Conservation (phyloP, 2,888 invertebrate genomes). For the Hypomecis atomaria region DNA sequence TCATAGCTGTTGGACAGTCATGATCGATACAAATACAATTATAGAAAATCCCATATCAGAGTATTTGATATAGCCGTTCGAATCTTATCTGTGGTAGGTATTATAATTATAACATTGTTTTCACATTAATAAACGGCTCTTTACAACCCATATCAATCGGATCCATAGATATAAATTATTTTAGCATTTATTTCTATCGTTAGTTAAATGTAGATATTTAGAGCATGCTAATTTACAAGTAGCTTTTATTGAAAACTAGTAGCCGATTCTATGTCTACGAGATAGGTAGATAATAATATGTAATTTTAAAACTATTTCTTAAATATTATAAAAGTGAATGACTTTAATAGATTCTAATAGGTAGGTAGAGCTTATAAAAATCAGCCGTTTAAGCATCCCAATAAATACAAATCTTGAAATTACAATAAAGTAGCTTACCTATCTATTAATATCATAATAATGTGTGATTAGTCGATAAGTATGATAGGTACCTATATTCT, state of each 20-base stretch:
- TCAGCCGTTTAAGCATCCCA: too few relatives aligned
- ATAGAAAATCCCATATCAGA: background rate
- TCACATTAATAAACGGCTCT: constrained; percentile 7
- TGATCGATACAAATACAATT: constrained; percentile 1
- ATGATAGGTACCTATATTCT: too few relatives aligned
- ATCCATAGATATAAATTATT: background rate
- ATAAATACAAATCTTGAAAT: too few relatives aligned
- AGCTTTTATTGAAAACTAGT: background rate
- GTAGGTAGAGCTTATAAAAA: too few relatives aligned
- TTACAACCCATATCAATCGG: background rate
- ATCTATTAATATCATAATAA: too few relatives aligned
- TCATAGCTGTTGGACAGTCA: background rate
- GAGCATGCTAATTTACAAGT: background rate
- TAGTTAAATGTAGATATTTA: background rate
- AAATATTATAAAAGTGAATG: too few relatives aligned
- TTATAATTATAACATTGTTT: constrained; percentile 10
- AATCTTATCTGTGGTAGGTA: constrained; percentile 3
- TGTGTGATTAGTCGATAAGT: too few relatives aligned
- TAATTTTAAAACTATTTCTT: too few relatives aligned
- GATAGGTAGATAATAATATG: too few relatives aligned
- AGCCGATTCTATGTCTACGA: too few relatives aligned
- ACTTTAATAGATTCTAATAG: too few relatives aligned
- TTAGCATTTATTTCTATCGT: background rate
- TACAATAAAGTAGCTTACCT: too few relatives aligned
- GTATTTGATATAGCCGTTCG: constrained; percentile 1